A percentile compares a stretch with the other conserved stretches of the same genome.
These are phyloP conservation scores for Lutraria lutraria DNA, from an alignment of 2,888 invertebrate species.

Conservation along the genomic window DNA sequence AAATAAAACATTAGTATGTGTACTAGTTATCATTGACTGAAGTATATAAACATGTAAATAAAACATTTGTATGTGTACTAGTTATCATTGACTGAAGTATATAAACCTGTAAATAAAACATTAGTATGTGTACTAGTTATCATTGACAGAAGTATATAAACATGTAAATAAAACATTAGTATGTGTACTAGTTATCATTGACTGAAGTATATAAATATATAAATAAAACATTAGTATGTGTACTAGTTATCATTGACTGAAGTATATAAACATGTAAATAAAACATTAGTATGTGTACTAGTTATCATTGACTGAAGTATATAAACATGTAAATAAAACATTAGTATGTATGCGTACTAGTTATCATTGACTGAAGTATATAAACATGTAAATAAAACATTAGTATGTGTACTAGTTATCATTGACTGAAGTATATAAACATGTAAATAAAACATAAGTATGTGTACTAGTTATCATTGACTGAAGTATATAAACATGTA, in stretches of 20 bases:
- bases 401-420: not conserved
- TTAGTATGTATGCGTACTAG: not conserved
- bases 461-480: not conserved
- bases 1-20: not conserved
- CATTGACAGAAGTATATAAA: constrained; percentile 42
- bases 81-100: constrained; percentile 60
- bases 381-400: not conserved
- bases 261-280: constrained; percentile 31
- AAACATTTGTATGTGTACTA: not conserved
- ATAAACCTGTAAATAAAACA: not conserved
- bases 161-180: not conserved
- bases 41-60: constrained; percentile 31
- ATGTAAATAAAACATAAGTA: not conserved
- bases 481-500: constrained; percentile 56
- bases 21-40: constrained; percentile 50
- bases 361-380: constrained; percentile 60
- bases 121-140: not conserved
- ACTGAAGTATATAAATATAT: constrained; percentile 57
- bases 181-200: not conserved
- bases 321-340: not conserved
- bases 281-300: not conserved
- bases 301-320: constrained; percentile 60
- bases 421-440: constrained; percentile 60
- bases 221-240: not conserved
- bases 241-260: constrained; percentile 50